Conservation (phyloP, 2,113 vertebrate species). For the Grus americana region DNA sequence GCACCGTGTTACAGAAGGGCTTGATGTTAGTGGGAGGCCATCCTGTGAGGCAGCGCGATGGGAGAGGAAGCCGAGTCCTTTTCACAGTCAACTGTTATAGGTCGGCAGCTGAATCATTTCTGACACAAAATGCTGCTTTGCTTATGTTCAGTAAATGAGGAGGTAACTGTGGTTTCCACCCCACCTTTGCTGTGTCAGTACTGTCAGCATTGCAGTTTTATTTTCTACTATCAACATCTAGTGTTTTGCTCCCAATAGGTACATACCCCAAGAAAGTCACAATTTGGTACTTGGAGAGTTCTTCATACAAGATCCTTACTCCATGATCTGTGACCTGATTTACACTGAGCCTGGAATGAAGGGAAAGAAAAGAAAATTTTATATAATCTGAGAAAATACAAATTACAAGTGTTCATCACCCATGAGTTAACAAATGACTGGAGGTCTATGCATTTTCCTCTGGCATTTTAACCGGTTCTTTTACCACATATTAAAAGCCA, state of each 20-base stretch:
- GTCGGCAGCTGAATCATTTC: not conserved
- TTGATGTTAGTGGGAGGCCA: not conserved
- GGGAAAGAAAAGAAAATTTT: not conserved
- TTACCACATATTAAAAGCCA: not conserved
- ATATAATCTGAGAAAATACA: not conserved
- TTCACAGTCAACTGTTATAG: not conserved
- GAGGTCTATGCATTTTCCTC: not conserved
- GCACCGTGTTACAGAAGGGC: not conserved
- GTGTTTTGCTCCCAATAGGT: not conserved
- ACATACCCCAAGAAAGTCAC: conserved; percentile 87
- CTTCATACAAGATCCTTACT: conserved; percentile 85
- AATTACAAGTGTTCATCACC: not conserved
- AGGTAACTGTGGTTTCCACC: not conserved
- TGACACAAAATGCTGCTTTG: not conserved
- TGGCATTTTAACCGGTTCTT: not conserved
- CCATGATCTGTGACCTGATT: conserved; percentile 90
- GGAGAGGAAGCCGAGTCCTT: not conserved
- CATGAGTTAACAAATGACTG: not conserved
- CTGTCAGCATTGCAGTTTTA: not conserved
- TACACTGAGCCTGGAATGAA: conserved; percentile 84
- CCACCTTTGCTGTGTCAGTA: not conserved
- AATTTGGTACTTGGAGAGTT: conserved; percentile 87
- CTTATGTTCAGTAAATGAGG: not conserved
- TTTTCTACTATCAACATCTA: not conserved
- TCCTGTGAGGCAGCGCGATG: not conserved